phyloP scores from a whole-genome alignment of 2,888 invertebrate genomes.

The Leucozona laternaria region DNA sequence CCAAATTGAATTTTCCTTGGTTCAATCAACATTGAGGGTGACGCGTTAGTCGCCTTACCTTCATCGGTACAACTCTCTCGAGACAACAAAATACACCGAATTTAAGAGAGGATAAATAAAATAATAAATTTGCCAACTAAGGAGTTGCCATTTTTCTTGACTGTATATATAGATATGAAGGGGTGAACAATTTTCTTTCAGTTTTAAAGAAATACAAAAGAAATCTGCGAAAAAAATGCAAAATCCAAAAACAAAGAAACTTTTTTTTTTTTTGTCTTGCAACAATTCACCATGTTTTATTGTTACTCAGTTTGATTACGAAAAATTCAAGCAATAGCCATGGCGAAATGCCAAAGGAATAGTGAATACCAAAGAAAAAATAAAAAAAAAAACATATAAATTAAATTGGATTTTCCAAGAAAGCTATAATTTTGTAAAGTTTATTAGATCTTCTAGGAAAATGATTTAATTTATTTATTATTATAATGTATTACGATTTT shows the following conservation, averaged over 20 bases:
- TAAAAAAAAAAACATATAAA: background rate
- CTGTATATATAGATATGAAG: background rate
- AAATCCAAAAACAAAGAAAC: conserved; percentile 31
- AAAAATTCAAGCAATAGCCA: conserved; percentile 10
- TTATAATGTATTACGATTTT: no score
- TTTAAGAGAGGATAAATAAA: conserved; percentile 51
- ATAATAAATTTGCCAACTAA: conserved; percentile 38
- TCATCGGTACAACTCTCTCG: conserved; percentile 48
- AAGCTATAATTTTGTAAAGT: background rate
- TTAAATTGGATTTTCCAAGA: conserved; percentile 1
- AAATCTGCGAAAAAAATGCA: conserved; percentile 6
- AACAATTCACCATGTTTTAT: conserved; percentile 4
- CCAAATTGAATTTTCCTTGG: conserved; percentile 73
- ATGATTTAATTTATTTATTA: no score
- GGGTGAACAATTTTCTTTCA: conserved; percentile 18
- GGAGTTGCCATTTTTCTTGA: conserved; percentile 33
- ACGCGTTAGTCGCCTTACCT: conserved; percentile 69
- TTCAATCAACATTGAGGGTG: conserved; percentile 74
- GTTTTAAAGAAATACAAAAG: background rate
- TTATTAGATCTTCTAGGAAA: background rate
- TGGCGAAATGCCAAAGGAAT: conserved; percentile 23
- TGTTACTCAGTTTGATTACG: conserved; percentile 32
- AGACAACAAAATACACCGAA: conserved; percentile 57
- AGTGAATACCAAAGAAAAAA: background rate
- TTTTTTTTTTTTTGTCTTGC: conserved; percentile 13